These are phyloP conservation scores for Amiota communis DNA, from an alignment of 2,888 invertebrate genomes.

Conservation along the genomic window DNA sequence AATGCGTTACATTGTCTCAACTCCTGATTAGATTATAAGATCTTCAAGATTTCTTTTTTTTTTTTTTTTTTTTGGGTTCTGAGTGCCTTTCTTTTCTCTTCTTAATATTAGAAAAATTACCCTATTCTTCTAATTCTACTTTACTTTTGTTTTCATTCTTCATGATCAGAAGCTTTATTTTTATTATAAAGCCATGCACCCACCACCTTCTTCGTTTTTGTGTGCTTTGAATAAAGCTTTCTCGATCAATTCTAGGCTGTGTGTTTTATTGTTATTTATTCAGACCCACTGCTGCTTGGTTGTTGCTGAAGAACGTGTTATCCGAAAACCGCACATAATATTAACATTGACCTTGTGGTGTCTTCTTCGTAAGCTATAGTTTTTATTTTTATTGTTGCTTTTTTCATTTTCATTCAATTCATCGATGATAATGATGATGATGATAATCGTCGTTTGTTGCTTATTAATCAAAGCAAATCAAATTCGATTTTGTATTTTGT, in stretches of 20 bases:
- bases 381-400: not conserved
- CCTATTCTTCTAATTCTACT: not conserved
- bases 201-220: too few relatives aligned
- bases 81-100: not conserved
- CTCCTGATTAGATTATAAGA: too few relatives aligned
- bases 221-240: too few relatives aligned
- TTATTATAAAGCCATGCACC: too few relatives aligned
- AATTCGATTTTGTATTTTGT: slow-evolving; percentile 18
- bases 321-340: too few relatives aligned
- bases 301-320: too few relatives aligned
- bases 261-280: too few relatives aligned
- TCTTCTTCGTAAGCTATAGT: slow-evolving; percentile 36
- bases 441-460: not conserved
- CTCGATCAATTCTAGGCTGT: too few relatives aligned
- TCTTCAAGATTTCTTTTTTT: not conserved
- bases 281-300: too few relatives aligned
- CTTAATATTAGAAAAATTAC: too few relatives aligned
- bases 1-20: too few relatives aligned
- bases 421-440: not conserved
- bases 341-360: slow-evolving; percentile 61
- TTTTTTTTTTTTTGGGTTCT: not conserved
- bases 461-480: slow-evolving; percentile 15
- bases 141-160: not conserved
- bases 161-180: too few relatives aligned
- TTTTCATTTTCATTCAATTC: not conserved